Evolutionary conservation across 1,140 invertebrate genomes (phyloP).

Genomic region (Calliopsis andreniformis): DNA sequence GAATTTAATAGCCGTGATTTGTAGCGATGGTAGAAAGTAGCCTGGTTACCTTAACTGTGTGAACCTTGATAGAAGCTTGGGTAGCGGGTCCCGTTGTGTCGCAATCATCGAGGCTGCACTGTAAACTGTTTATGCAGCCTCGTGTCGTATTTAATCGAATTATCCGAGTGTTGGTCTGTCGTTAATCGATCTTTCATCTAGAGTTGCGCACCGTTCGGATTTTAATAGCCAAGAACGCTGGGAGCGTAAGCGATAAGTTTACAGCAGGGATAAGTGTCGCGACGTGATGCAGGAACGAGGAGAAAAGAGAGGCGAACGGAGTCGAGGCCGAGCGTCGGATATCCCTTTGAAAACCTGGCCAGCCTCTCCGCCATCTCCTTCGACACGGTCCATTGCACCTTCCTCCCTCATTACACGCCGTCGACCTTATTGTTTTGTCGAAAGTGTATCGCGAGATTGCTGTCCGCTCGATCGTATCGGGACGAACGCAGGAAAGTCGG

Average conservation of each 20-base stretch:
- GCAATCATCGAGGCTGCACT: no score
- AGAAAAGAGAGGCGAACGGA: not conserved
- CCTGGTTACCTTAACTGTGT: no score
- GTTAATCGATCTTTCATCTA: slow-evolving; percentile 21
- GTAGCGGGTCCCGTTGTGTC: no score
- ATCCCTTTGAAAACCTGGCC: slow-evolving; percentile 46
- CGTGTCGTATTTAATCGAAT: slow-evolving; percentile 41
- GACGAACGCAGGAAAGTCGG: not conserved
- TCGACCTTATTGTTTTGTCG: slow-evolving; percentile 69
- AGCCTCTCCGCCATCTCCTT: slow-evolving; percentile 32
- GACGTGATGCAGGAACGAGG: slow-evolving; percentile 3
- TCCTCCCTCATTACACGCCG: slow-evolving; percentile 58
- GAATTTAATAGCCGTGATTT: no score
- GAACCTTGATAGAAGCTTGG: no score
- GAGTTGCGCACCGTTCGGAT: slow-evolving; percentile 2
- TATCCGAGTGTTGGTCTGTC: slow-evolving; percentile 37
- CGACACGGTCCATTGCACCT: slow-evolving; percentile 60
- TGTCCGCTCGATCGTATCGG: slow-evolving; percentile 20
- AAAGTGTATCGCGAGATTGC: slow-evolving; percentile 47
- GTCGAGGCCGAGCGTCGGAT: slow-evolving; percentile 19
- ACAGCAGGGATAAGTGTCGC: slow-evolving; percentile 47
- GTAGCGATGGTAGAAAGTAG: no score
- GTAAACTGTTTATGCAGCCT: no score
- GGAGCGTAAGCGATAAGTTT: not conserved
- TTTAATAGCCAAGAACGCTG: not conserved